Percentiles rank a stretch among this genome's conserved stretches.
These are phyloP conservation scores for Cataglyphis cursor DNA, from an alignment of 2,888 invertebrate species.

Conservation along the genomic window DNA sequence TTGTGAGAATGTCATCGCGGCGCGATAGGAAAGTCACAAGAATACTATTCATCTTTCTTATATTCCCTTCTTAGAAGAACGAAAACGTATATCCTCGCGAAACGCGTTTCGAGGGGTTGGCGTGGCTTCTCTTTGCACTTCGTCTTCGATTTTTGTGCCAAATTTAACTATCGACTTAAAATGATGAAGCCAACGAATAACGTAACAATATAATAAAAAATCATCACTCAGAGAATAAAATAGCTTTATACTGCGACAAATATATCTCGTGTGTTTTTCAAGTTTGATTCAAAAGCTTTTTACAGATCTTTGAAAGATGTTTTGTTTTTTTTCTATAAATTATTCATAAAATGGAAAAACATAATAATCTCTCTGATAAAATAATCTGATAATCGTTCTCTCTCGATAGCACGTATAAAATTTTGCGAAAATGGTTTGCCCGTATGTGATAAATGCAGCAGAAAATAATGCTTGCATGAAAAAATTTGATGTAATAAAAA, in stretches of 20 bases:
- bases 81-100: constrained; percentile 32
- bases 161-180: constrained; percentile 9
- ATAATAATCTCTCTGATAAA: neutral
- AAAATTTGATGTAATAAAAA: neutral
- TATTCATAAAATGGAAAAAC: neutral
- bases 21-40: constrained; percentile 46
- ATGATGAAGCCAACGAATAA: neutral
- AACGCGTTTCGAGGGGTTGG: constrained; percentile 16
- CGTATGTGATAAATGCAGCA: neutral
- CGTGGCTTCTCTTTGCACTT: neutral
- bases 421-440: neutral
- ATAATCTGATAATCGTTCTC: neutral
- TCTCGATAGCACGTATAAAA: neutral
- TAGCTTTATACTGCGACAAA: neutral
- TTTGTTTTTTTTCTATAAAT: neutral
- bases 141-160: neutral
- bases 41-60: constrained; percentile 57
- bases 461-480: neutral
- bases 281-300: neutral
- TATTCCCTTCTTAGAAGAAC: constrained; percentile 48
- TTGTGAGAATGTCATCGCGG: constrained; percentile 7
- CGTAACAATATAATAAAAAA: constrained; percentile 3
- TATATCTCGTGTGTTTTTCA: constrained; percentile 24
- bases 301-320: neutral
- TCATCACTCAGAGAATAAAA: neutral